Evolutionary conservation across 2,888 invertebrate genomes (phyloP).

Genomic region (Drosophila kanekoi): DNA sequence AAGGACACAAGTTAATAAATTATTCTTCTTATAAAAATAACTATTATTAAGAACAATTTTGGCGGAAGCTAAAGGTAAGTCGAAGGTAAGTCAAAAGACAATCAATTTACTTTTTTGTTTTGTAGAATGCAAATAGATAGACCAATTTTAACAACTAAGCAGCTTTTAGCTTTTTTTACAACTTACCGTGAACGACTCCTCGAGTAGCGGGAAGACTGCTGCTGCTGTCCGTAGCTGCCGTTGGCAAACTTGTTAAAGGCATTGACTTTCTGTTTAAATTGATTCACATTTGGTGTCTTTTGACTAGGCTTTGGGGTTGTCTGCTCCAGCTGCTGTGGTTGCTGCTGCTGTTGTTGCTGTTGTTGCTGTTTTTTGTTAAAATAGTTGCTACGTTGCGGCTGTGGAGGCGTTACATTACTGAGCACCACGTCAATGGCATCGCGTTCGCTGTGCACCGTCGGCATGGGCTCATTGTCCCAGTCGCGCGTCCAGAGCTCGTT

Average conservation of each 20-base stretch:
- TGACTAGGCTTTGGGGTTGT: constrained; percentile 66
- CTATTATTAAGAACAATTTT: too few relatives aligned
- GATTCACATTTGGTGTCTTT: constrained; percentile 46
- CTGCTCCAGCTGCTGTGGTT: constrained; percentile 34
- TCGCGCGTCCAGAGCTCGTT: constrained; percentile 95
- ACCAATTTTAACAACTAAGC: background rate
- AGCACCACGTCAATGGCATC: constrained; percentile 86
- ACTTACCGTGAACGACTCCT: constrained; percentile 83
- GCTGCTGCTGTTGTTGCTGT: constrained; percentile 52
- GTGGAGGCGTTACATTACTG: constrained; percentile 85
- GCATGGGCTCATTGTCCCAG: constrained; percentile 97
- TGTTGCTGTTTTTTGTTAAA: constrained; percentile 65
- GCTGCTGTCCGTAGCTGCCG: constrained; percentile 69
- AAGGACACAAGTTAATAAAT: background rate
- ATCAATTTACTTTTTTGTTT: too few relatives aligned
- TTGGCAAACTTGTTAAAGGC: constrained; percentile 70
- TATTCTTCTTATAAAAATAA: too few relatives aligned
- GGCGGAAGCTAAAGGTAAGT: too few relatives aligned
- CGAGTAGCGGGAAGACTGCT: constrained; percentile 81
- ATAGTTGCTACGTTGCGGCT: constrained; percentile 84
- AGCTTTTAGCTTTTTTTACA: background rate
- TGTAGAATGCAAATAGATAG: too few relatives aligned
- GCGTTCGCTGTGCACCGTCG: constrained; percentile 93
- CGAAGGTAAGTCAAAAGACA: too few relatives aligned
- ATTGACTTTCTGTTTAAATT: constrained; percentile 76